Evolutionary conservation across 2,113 vertebrate species (phyloP), one percentile per base, ranked within the genome.

Genomic region (Megaleporinus macrocephalus): DNA sequence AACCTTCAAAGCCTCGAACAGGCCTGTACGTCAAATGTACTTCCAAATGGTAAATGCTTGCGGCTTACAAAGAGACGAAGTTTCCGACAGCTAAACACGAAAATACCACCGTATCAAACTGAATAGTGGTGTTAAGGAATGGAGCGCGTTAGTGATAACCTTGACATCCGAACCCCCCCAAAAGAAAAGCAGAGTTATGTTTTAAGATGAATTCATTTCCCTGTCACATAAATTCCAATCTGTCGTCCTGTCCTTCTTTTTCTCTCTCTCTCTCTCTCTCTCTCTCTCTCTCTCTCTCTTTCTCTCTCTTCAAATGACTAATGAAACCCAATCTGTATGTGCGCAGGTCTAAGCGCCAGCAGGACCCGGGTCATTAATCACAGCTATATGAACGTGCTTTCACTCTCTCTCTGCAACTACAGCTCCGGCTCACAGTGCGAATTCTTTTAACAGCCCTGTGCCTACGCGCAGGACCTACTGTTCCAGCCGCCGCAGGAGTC

Each of bases 231-330:
- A 51, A 51, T 51, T 6, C 18, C 53, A 22, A 22, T 55, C 53
- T 20, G 53, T 22, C 53, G 5, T 22, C 20, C 53, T 1, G 53
- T 55, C 53, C 20, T 14, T 55, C 71, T 27, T 5, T 49, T 30
- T 59, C 33, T 13, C 24, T 66, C 26, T 73, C 57, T 49, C 70
- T 27, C 6, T 49, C 66, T 59, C n/a, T 13, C 24, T 66, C 61
- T 44, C n/a, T 55, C 71, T 27, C 6, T 49, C 51, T 59, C 33
- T 13, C 24, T 66, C 26, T 73, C 57, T 49, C 70, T 27, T 5
- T 49, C 66, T 59, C n/a, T 13, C 24, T 66, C 61, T 44, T 81
- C 83, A 91, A 89, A 89, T 89, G 90, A 93, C 91, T 86, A 89
- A 75, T 86, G 82, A 71, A 86, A 90, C 87, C 89, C 82, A 79